phyloP scores from a whole-genome alignment of 2,113 vertebrate species.

The Antechinus flavipes region DNA sequence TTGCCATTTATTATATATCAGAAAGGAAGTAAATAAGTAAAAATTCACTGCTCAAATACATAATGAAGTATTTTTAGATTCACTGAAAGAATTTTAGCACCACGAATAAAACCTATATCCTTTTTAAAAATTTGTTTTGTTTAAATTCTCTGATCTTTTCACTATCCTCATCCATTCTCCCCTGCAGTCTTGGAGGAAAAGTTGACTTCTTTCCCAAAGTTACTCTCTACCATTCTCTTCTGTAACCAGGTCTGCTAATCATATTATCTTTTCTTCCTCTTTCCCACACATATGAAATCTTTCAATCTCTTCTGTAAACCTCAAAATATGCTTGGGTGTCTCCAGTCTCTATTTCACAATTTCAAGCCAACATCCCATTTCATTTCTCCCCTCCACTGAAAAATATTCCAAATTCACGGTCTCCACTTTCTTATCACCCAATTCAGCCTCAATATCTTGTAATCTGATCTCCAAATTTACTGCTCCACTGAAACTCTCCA shows the following conservation, averaged over 20 bases:
- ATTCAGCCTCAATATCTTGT: background rate
- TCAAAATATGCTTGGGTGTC: background rate
- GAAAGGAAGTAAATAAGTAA: constrained; percentile 46
- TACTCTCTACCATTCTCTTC: background rate
- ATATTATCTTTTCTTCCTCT: background rate
- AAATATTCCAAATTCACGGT: background rate
- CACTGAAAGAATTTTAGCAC: background rate
- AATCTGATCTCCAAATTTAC: background rate
- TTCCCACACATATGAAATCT: background rate
- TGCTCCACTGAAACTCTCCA: background rate
- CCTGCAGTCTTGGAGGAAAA: background rate
- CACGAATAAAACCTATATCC: background rate
- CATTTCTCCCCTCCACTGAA: background rate
- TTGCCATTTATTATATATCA: constrained; percentile 51
- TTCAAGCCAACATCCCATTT: background rate
- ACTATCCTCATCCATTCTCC: background rate
- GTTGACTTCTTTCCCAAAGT: background rate
- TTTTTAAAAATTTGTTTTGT: background rate
- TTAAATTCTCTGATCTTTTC: background rate
- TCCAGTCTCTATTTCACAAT: background rate
- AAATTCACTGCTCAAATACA: constrained; percentile 54
- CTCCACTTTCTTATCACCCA: background rate
- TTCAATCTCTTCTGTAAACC: background rate
- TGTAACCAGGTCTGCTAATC: background rate
- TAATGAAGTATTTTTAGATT: background rate